Conservation (phyloP, 2,113 vertebrate species). For the Lynx canadensis region DNA sequence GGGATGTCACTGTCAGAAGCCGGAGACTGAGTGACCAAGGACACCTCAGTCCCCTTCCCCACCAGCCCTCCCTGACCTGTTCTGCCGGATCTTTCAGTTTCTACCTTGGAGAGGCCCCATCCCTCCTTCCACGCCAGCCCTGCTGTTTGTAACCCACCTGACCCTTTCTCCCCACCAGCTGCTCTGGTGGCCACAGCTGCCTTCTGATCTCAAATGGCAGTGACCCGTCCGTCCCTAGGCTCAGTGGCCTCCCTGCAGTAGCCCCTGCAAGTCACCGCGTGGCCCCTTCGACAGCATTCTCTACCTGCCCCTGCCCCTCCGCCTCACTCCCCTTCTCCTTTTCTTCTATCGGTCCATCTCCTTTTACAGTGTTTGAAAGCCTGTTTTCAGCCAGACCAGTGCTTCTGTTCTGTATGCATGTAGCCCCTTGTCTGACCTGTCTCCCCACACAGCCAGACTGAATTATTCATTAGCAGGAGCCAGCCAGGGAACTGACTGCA, state of each 20-base stretch:
- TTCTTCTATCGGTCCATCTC: neutral
- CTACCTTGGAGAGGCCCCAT: neutral
- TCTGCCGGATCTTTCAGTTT: neutral
- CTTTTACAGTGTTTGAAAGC: neutral
- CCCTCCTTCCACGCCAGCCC: rapidly evolving
- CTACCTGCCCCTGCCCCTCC: neutral
- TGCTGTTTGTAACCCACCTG: neutral
- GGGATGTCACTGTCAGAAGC: neutral
- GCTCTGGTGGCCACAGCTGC: neutral
- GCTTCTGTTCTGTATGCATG: neutral
- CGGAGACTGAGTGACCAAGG: too few species aligned
- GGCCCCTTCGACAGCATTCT: neutral
- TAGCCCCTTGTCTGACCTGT: neutral
- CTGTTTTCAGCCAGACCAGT: neutral
- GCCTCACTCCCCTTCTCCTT: neutral
- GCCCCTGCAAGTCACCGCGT: neutral
- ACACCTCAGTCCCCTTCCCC: neutral
- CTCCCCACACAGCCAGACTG: neutral
- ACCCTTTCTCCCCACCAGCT: neutral
- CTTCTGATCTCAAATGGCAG: neutral
- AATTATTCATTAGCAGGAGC: constrained; percentile 45
- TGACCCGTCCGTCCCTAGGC: neutral
- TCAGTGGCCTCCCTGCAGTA: rapidly evolving
- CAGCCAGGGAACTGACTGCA: neutral
- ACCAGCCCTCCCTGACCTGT: too few species aligned